A percentile compares a stretch with the other conserved stretches of the same genome.
These are phyloP conservation scores for Calvadosia cruxmelitensis DNA, from an alignment of 30 jellyfish, hydroid and myxozoan species.

Conservation along the genomic window DNA sequence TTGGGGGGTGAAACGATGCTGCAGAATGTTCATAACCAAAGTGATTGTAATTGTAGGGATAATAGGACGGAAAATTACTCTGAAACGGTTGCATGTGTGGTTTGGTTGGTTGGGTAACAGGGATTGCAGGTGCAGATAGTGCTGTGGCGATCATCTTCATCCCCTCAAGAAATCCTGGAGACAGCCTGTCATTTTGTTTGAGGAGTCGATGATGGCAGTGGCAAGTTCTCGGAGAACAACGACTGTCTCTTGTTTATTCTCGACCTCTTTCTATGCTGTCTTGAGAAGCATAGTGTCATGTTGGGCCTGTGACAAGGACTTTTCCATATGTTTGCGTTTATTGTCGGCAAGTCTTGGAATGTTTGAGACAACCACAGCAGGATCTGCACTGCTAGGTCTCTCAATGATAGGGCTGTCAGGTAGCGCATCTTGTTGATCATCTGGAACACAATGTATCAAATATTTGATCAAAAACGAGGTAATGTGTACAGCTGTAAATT, in stretches of 20 bases:
- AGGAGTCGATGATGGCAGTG: not conserved
- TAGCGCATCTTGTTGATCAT: no score
- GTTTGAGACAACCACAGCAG: conserved; percentile 1
- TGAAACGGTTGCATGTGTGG: no score
- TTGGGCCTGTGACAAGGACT: conserved; percentile 35
- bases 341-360: conserved; percentile 25
- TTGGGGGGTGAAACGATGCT: no score
- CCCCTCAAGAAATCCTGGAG: not conserved
- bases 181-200: not conserved
- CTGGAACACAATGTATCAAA: no score
- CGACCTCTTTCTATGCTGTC: conserved; percentile 3
- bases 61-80: no score
- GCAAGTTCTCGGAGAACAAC: not conserved
- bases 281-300: conserved; percentile 30
- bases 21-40: no score
- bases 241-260: not conserved
- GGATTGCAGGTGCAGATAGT: not conserved
- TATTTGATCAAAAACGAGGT: no score
- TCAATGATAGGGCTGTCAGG: no score
- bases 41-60: no score
- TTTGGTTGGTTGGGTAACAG: not conserved
- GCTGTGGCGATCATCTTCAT: not conserved
- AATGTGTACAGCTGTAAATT: no score
- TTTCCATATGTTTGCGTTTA: conserved; percentile 36
- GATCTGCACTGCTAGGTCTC: no score